These are phyloP conservation scores for Lepidurus packardi DNA, from an alignment of 1,140 invertebrate species.

Conservation along the genomic window DNA sequence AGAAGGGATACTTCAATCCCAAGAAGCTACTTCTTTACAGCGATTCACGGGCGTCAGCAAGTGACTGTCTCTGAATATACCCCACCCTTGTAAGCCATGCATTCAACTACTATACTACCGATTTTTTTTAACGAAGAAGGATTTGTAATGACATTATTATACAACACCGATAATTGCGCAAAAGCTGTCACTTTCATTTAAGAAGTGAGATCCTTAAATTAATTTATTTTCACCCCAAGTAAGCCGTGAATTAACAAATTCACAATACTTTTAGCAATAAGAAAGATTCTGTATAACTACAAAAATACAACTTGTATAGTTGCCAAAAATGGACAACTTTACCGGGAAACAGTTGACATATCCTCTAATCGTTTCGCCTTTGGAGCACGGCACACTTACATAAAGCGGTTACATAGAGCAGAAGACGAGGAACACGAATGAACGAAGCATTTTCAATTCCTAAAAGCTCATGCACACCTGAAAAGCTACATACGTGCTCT, in stretches of 20 bases:
- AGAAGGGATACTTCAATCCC: background rate
- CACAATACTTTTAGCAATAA: background rate
- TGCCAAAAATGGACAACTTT: background rate
- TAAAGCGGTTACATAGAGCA: background rate
- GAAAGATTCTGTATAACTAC: background rate
- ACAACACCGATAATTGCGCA: background rate
- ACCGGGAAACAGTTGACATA: background rate
- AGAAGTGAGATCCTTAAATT: background rate
- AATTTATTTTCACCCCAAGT: background rate
- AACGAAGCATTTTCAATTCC: background rate
- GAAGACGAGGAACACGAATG: slow-evolving; percentile 5
- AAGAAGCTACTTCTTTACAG: background rate
- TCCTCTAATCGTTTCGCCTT: background rate
- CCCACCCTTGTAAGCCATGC: background rate
- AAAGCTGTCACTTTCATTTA: background rate
- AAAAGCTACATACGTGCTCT: background rate
- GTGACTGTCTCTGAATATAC: background rate
- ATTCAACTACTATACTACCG: background rate
- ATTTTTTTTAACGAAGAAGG: background rate
- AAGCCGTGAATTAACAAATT: slow-evolving; percentile 1
- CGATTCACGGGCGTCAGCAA: background rate
- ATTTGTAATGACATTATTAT: background rate
- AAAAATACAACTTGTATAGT: slow-evolving; percentile 4
- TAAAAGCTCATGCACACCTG: background rate
- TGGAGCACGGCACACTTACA: background rate